A percentile compares a stretch with the other conserved stretches of the same genome.
Conservation (phyloP, 2,113 vertebrate species). For the Phycodurus eques region DNA sequence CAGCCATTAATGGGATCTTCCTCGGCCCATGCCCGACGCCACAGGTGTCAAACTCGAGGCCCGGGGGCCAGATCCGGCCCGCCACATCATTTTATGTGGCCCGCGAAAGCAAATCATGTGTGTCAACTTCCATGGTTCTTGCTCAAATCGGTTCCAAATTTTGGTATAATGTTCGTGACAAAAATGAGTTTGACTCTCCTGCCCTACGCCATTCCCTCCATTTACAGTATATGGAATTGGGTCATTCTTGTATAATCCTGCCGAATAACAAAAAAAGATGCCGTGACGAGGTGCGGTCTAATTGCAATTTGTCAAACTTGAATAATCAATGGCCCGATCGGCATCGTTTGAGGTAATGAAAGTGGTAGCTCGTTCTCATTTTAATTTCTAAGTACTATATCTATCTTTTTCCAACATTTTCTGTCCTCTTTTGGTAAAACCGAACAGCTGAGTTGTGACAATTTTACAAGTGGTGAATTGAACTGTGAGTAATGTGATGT, state of each 20-base stretch:
- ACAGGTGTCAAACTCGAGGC: too few species aligned
- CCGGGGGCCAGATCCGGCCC: too few species aligned
- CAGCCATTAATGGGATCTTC: too few species aligned
- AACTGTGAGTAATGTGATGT: background rate
- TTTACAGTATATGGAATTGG: background rate
- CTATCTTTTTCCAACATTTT: background rate
- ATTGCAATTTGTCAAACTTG: background rate
- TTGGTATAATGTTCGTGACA: too few species aligned
- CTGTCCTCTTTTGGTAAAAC: background rate
- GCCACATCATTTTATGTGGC: too few species aligned
- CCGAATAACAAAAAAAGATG: background rate
- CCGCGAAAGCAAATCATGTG: too few species aligned
- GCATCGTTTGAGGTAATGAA: background rate
- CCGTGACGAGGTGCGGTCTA: background rate
- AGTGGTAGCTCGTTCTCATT: background rate
- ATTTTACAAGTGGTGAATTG: background rate
- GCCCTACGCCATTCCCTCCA: too few species aligned
- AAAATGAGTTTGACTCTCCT: too few species aligned
- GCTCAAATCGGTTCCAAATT: too few species aligned
- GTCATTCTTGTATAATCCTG: background rate
- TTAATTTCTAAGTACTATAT: background rate
- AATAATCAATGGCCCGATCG: background rate
- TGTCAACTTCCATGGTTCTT: too few species aligned
- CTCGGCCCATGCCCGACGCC: too few species aligned
- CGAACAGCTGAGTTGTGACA: background rate